A percentile compares a stretch with the other conserved stretches of the same genome.
phyloP scores from a whole-genome alignment of 2,888 invertebrate species.

The Drosophila sordidula region DNA sequence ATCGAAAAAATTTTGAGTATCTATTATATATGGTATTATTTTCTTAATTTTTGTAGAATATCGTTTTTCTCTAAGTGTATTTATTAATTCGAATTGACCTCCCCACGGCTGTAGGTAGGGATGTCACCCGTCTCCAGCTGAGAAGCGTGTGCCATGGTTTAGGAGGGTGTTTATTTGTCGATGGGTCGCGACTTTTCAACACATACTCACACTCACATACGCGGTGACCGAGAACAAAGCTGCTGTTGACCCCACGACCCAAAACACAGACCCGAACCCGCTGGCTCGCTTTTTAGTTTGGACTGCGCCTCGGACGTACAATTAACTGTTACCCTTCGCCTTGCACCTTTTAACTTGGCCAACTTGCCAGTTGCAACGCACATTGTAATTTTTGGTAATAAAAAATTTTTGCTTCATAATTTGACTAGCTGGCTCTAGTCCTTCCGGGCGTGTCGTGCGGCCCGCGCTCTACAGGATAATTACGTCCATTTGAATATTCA shows the following conservation, averaged over 20 bases:
- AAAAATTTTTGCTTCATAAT: constrained; percentile 75
- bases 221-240: constrained; percentile 52
- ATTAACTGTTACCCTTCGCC: constrained; percentile 45
- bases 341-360: constrained; percentile 35
- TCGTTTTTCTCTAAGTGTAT: neutral
- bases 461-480: constrained; percentile 54
- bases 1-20: no score
- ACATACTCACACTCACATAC: constrained; percentile 16
- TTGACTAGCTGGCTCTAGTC: constrained; percentile 47
- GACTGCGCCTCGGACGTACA: constrained; percentile 31
- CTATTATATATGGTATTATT: no score
- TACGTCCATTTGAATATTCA: constrained; percentile 68
- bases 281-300: neutral
- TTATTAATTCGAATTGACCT: neutral
- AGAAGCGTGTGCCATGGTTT: constrained; percentile 6
- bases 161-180: constrained; percentile 74
- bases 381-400: constrained; percentile 82
- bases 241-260: constrained; percentile 59
- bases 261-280: neutral
- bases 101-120: neutral
- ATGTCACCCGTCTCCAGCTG: constrained; percentile 10
- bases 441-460: constrained; percentile 47
- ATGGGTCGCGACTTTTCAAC: constrained; percentile 55
- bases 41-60: neutral
- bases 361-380: constrained; percentile 56